A percentile compares a stretch with the other conserved stretches of the same genome.
These are phyloP conservation scores for Thamnophis elegans DNA, from an alignment of 2,797 vertebrate species.

Conservation along the genomic window DNA sequence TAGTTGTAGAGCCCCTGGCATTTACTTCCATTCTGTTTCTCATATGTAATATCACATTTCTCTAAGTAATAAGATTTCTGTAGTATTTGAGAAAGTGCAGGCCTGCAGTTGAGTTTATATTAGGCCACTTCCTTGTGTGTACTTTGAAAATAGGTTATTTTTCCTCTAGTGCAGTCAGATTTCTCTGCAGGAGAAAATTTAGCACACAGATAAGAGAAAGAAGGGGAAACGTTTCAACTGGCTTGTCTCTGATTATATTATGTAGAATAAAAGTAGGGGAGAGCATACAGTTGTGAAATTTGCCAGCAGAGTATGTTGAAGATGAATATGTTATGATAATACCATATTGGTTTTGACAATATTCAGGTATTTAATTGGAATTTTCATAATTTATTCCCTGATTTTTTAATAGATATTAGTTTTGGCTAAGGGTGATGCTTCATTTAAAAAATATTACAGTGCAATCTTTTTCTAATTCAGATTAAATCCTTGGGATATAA, in stretches of 20 bases:
- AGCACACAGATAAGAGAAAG: constrained; percentile 27
- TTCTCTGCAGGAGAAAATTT: constrained; percentile 55
- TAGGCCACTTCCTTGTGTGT: constrained; percentile 59
- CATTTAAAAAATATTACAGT: not conserved
- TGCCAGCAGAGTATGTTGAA: constrained; percentile 32
- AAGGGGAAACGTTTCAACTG: constrained; percentile 21
- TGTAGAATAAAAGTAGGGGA: constrained; percentile 18
- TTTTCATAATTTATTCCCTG: constrained; percentile 22
- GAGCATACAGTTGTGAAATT: constrained; percentile 30
- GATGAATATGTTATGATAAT: constrained; percentile 32
- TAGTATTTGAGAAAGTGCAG: constrained; percentile 59
- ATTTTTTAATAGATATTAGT: constrained; percentile 51
- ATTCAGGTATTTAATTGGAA: constrained; percentile 26
- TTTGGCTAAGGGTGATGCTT: not conserved
- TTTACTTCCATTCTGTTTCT: constrained; percentile 56
- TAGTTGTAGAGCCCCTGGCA: constrained; percentile 44
- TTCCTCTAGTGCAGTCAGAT: constrained; percentile 62
- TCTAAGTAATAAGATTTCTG: constrained; percentile 57
- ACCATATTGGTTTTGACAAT: constrained; percentile 28
- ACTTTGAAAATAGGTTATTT: constrained; percentile 68
- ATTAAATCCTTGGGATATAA: not conserved
- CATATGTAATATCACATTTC: constrained; percentile 63
- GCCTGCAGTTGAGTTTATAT: constrained; percentile 59
- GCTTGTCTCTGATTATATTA: constrained; percentile 38
- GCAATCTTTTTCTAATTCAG: not conserved